A percentile compares a stretch with the other conserved stretches of the same genome.
Evolutionary conservation across 1,140 invertebrate genomes (phyloP).

Genomic region (Pollicipes pollicipes): DNA sequence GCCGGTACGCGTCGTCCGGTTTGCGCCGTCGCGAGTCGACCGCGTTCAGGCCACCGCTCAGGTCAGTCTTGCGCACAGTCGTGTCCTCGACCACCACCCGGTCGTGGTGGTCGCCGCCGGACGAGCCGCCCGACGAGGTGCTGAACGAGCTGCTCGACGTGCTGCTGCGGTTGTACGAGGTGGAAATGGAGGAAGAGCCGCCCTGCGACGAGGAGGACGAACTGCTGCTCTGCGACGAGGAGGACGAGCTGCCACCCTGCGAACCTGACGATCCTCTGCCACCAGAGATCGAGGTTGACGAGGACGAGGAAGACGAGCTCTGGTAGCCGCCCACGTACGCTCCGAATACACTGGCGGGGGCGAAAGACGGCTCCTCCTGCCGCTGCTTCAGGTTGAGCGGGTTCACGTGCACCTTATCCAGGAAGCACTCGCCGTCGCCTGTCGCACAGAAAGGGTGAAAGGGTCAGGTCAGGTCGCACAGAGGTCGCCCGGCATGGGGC

Average conservation of each 20-base stretch:
- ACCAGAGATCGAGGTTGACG: neutral
- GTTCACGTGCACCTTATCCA: slow-evolving; percentile 41
- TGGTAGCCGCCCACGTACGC: neutral
- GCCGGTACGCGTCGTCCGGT: neutral
- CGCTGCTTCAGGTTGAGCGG: slow-evolving; percentile 42
- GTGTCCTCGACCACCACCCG: neutral
- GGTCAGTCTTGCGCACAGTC: neutral
- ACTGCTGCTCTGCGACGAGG: slow-evolving; percentile 6
- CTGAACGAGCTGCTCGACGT: neutral
- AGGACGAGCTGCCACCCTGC: neutral
- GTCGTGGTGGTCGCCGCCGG: neutral
- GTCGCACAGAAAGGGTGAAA: neutral
- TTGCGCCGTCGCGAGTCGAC: neutral
- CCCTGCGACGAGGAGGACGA: slow-evolving; percentile 6
- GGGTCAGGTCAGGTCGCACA: neutral
- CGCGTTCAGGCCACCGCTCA: neutral
- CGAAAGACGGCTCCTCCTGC: slow-evolving; percentile 25
- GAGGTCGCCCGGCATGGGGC: neutral
- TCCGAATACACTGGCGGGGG: neutral
- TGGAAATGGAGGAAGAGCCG: too few species aligned
- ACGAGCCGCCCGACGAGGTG: neutral
- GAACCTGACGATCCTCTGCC: slow-evolving; percentile 3
- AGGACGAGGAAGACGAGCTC: neutral
- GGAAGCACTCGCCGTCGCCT: slow-evolving; percentile 40
- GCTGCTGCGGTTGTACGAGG: too few species aligned